These are phyloP conservation scores for Climacteris rufus DNA, from an alignment of 2,113 vertebrate genomes.

Conservation along the genomic window DNA sequence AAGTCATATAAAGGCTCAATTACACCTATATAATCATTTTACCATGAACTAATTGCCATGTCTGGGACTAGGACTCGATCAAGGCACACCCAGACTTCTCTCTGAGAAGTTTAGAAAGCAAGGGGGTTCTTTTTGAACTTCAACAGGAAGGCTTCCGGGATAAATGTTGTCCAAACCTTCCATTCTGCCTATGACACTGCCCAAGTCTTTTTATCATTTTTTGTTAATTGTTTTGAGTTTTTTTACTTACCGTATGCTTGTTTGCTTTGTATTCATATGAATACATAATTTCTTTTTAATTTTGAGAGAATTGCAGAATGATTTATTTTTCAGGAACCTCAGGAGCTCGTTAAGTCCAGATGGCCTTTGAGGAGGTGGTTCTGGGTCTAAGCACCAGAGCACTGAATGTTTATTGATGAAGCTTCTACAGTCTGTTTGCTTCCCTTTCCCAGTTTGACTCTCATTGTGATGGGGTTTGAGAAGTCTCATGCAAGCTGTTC, in stretches of 20 bases:
- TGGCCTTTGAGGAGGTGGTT: rapidly evolving
- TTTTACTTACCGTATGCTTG: rapidly evolving
- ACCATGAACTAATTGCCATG: rapidly evolving
- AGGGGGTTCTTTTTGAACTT: neutral
- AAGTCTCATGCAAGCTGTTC: neutral
- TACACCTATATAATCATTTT: neutral
- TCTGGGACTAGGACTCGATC: neutral
- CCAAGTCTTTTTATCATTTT: rapidly evolving
- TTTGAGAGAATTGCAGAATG: rapidly evolving
- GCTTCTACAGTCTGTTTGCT: rapidly evolving
- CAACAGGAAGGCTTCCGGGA: rapidly evolving
- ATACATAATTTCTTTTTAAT: rapidly evolving
- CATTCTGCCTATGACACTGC: neutral
- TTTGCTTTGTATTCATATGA: rapidly evolving
- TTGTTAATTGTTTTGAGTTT: rapidly evolving
- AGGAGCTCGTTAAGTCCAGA: rapidly evolving
- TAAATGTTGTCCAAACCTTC: neutral
- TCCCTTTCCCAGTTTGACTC: rapidly evolving
- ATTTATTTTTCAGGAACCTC: neutral
- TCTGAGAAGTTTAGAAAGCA: neutral
- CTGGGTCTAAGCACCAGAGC: rapidly evolving
- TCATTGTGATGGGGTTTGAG: rapidly evolving
- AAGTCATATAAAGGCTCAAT: rapidly evolving
- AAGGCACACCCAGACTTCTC: rapidly evolving
- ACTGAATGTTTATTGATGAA: rapidly evolving